phyloP scores from a whole-genome alignment of 1,140 invertebrate species.

The Cotesia glomerata region DNA sequence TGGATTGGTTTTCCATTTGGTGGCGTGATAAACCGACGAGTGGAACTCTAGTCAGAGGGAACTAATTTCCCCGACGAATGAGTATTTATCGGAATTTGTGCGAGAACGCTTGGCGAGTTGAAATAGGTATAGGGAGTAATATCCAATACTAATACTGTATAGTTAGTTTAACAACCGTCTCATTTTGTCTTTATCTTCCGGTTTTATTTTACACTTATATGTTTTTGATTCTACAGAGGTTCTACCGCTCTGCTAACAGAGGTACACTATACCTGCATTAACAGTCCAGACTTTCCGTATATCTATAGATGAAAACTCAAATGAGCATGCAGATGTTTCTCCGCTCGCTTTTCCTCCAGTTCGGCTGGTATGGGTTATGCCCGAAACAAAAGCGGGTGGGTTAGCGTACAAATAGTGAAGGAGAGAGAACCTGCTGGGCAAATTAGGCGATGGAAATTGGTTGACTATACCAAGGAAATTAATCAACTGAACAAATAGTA shows the following conservation, averaged over 20 bases:
- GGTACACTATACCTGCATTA: too few species aligned
- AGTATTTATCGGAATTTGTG: constrained; percentile 12
- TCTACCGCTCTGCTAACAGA: too few species aligned
- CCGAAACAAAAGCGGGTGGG: not conserved
- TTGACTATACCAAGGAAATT: constrained; percentile 48
- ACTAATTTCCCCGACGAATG: constrained; percentile 8
- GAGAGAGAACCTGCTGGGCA: not conserved
- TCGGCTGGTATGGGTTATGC: not conserved
- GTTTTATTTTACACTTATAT: too few species aligned
- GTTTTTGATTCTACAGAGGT: too few species aligned
- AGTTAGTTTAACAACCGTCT: too few species aligned
- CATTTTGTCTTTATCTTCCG: too few species aligned
- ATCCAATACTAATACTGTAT: too few species aligned
- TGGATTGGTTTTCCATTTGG: not conserved
- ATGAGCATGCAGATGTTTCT: constrained; percentile 4
- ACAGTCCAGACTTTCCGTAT: not conserved
- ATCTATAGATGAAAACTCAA: not conserved
- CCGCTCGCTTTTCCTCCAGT: not conserved
- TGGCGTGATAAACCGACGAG: constrained; percentile 3
- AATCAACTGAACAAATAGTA: constrained; percentile 49
- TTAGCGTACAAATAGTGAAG: not conserved
- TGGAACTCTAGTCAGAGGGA: not conserved
- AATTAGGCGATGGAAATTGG: constrained; percentile 43
- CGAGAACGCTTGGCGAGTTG: not conserved
- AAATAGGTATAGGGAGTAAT: not conserved